phyloP scores from a whole-genome alignment of 2,888 invertebrate species.

The Eustalomyia histrio region DNA sequence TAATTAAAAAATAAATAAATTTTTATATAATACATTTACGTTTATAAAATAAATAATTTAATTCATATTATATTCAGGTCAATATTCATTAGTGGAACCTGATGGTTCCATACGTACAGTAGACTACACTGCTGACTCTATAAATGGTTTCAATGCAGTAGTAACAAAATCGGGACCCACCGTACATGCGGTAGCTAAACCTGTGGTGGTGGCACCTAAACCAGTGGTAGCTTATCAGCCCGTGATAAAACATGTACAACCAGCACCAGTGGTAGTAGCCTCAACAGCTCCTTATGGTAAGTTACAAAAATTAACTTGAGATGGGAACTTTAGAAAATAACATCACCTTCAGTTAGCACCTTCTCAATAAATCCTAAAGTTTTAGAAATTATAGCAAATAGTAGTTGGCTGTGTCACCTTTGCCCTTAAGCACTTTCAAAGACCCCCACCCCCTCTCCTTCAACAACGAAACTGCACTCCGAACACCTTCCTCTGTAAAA shows the following conservation, averaged over 20 bases:
- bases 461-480: background rate
- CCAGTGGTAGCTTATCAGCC: constrained; percentile 74
- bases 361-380: background rate
- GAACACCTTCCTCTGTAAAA: background rate
- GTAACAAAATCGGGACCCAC: constrained; percentile 79
- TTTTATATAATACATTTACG: too few relatives aligned
- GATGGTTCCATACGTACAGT: constrained; percentile 79
- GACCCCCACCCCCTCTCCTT: too few relatives aligned
- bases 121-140: constrained; percentile 79
- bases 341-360: background rate
- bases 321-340: background rate
- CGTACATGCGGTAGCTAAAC: constrained; percentile 77
- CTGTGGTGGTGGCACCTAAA: constrained; percentile 75
- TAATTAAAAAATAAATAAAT: too few relatives aligned
- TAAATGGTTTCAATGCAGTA: constrained; percentile 79
- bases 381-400: background rate
- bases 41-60: too few relatives aligned
- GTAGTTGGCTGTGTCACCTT: constrained; percentile 25
- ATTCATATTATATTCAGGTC: constrained; percentile 69
- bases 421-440: constrained; percentile 25
- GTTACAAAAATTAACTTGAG: constrained; percentile 58
- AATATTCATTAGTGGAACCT: constrained; percentile 79
- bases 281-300: constrained; percentile 78
- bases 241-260: constrained; percentile 71
- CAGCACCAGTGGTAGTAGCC: constrained; percentile 73